A percentile compares a stretch with the other conserved stretches of the same genome.
phyloP scores from a whole-genome alignment of 1,140 invertebrate species.

The Drosophila suzukii region DNA sequence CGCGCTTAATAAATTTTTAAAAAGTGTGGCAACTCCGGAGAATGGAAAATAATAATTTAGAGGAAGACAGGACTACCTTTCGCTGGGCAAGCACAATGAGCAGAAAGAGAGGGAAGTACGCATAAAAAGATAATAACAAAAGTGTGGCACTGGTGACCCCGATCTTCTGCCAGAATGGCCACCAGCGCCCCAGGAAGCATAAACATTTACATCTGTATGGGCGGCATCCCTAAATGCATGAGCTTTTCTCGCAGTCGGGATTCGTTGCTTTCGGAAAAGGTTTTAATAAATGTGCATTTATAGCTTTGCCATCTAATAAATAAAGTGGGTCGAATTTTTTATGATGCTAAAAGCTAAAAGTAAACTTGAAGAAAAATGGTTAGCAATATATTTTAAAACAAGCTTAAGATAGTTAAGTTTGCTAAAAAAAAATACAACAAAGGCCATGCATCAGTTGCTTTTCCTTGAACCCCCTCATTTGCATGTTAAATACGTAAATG shows the following conservation, averaged over 20 bases:
- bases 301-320: conserved; percentile 3
- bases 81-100: conserved; percentile 17
- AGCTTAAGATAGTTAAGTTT: too few species aligned
- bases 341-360: background rate
- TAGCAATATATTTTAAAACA: too few species aligned
- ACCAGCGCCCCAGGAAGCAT: conserved; percentile 61
- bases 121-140: conserved; percentile 74
- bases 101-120: conserved; percentile 21
- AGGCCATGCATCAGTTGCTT: background rate
- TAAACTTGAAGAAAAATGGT: too few species aligned
- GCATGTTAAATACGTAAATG: conserved; percentile 37
- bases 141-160: conserved; percentile 54
- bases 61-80: conserved; percentile 34
- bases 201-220: conserved; percentile 78
- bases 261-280: conserved; percentile 1
- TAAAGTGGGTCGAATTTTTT: background rate
- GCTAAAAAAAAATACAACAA: background rate
- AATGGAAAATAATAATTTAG: conserved; percentile 75
- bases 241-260: conserved; percentile 14
- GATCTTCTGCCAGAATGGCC: conserved; percentile 23
- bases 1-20: conserved; percentile 78
- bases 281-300: conserved; percentile 50
- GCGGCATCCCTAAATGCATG: conserved; percentile 45
- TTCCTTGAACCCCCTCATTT: conserved; percentile 36
- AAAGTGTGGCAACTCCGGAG: conserved; percentile 68